Evolutionary conservation across 1,140 invertebrate species (phyloP), one percentile per base, ranked within the genome.

Genomic region (Drosophila bocqueti): DNA sequence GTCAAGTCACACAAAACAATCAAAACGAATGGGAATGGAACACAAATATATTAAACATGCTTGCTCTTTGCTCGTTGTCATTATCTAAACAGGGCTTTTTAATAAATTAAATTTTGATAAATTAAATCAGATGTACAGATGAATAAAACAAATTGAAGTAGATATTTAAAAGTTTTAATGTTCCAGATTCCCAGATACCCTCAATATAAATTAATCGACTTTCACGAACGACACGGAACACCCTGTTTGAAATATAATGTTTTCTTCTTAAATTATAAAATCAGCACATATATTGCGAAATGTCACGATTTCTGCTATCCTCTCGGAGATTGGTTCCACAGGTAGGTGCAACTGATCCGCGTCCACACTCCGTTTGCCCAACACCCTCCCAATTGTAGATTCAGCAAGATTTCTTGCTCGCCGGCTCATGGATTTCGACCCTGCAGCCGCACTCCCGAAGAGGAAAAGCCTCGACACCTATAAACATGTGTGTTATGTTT

Each of bases 401-500:
- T 8, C 63, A 89, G 81, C 74, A 89, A 72, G 84, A 89, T 21
- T 79, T 90, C 52, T 49, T 89, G 74, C 58, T 79, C 42, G 82
- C 81, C 81, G 81, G 85, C 59, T 69, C 85, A 38, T 69, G 71
- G 60, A 74, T 85, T 43, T 49, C 75, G 46, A 66, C 47, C 49
- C 52, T 64, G 29, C 62, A 64, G 58, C 60, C 63, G 16, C 81
- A 83, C 40, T 80, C 74, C 13, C 64, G 80, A 34, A 60, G 84
- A 58, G 81, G 85, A 54, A 95, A 95, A 79, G 95, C 95, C 29
- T 95, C 94, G 15, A 96, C 96, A 36, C 97, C 98, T 4, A 93
- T 98, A 26, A 99, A 99, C 93, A 99, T 98, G 31, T 94, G 98
- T 58, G 94, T 99, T 47, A 96, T 99, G 95, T 99, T 99, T 95